Evolutionary conservation across 2,113 vertebrate species (phyloP), one percentile per base, ranked within the genome.

Genomic region (Grammomys surdaster): DNA sequence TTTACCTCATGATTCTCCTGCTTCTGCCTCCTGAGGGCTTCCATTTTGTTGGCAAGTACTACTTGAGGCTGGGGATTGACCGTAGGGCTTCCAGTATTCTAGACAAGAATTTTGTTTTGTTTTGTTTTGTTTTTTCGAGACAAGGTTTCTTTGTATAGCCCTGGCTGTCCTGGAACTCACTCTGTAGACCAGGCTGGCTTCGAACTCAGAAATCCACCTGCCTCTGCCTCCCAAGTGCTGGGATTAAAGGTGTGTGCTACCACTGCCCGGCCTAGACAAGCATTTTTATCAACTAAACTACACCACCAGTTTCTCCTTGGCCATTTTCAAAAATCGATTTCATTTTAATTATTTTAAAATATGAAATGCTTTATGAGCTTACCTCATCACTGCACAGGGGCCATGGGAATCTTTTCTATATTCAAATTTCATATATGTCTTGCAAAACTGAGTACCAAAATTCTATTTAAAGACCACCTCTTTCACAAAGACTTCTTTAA

Each of bases 281-380:
- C 12, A 36, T 28, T 72, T 72, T 70, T 88, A 88, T 4, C 46
- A 56, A 24, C 4, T 54, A 16, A 70, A 36, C 48, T 51, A 36
- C 6, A 48, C 26, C 40, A 51, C 22, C 69, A 89, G 46, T 12
- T 26, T 48, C 69, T 56, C 20, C 75, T 78, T 67, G 36, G 14
- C 40, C 60, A 67, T 33, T 67, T 67, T 46, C 60, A 65, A 92
- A 95, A 31, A 14, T 19, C 11, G 86, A 36, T 36, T 93, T 93
- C 95, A 92, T 81, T 81, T 81, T 81, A 81, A n/a, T 81, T 81
- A 60, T 84, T 84, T 84, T 84, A 84, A 63, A 65, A 43, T 65
- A 31, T 46, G 8, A 16, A 85, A 46, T 85, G 24, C 13, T 43
- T 84, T 63, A 43, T 63, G 56, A 84, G 43, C 14, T 65, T 84